Conservation (phyloP, 1,140 invertebrate species). For the Achatina immaculata region DNA sequence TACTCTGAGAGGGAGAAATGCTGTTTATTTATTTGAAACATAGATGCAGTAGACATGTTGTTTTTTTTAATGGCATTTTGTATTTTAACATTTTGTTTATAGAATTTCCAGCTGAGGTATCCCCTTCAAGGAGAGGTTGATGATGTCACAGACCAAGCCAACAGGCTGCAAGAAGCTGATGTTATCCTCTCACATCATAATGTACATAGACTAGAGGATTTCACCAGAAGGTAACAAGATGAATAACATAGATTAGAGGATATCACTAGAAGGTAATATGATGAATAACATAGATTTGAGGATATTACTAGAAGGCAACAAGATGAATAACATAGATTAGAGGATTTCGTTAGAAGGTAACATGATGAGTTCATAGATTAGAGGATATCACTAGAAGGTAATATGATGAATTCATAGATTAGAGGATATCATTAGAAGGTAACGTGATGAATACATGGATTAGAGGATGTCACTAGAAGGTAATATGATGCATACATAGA, state of each 20-base stretch:
- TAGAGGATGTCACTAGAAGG: slow-evolving; percentile 88
- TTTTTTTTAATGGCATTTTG: too few species aligned
- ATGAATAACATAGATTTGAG: slow-evolving; percentile 77
- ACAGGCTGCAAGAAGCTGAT: slow-evolving; percentile 72
- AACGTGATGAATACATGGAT: too few species aligned
- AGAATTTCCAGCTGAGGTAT: slow-evolving; percentile 83
- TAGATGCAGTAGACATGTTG: too few species aligned
- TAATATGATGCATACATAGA: slow-evolving; percentile 61
- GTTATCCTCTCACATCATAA: slow-evolving; percentile 74
- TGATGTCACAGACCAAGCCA: slow-evolving; percentile 85
- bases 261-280: slow-evolving; percentile 79
- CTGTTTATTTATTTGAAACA: too few species aligned
- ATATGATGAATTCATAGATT: too few species aligned
- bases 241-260: slow-evolving; percentile 81
- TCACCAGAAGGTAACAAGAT: slow-evolving; percentile 78
- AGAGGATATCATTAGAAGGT: too few species aligned
- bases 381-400: too few species aligned
- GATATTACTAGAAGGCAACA: slow-evolving; percentile 83
- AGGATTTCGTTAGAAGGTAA: slow-evolving; percentile 85
- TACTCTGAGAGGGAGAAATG: too few species aligned
- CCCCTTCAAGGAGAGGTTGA: slow-evolving; percentile 82
- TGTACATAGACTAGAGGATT: slow-evolving; percentile 80
- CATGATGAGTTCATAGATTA: too few species aligned
- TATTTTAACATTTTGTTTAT: slow-evolving; percentile 43
- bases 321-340: slow-evolving; percentile 75